Evolutionary conservation across 2,797 vertebrate genomes (phyloP), one percentile per base, ranked within the genome.

Genomic region (Clarias pachynema): DNA sequence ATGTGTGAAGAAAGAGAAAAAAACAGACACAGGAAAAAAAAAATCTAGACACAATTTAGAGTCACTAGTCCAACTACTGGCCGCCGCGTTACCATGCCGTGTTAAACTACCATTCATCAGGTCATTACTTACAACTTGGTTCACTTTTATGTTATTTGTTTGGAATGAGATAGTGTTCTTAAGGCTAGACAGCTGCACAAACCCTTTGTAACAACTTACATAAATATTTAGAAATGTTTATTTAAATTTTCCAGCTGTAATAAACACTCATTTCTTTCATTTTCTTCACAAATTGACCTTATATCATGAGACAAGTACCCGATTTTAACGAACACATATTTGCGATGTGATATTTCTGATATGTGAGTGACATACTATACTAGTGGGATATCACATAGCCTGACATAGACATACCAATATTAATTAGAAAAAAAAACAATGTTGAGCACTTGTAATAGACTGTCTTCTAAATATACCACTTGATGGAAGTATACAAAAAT

Each of bases 221-320:
- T 20, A 59, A 79, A 62, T 79, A 40, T 79, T 79, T 79, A 26
- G 18, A 78, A 59, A 78, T 78, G 31, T 60, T 78, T 60, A 62
- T 26, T 62, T 44, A 1, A 63, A 5, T 2, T 31, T 77, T 57
- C 20, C 26, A 57, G 49, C 15, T 77, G 74, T 59, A 29, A 57
- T 10, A 57, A 77, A 77, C 49, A 75, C 7, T 26, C 5, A 22
- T 59, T 40, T 63, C 4, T 63, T 44, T 26, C 24, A n/a, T 26
- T 79, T 79, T 63, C 5, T 44, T 62, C 18, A 60, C 20, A 78
- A 78, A 78, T 62, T 8, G 6, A 62, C 31, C 60, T 78, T 60
- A 37, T 79, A 37, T 75, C 31, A 31, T 20, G 53, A 78, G 53
- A 37, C 9, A 60, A 57, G 29, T 34, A 59, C 49, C 73, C 29